A percentile compares a stretch with the other conserved stretches of the same genome.
These are phyloP conservation scores for Argyresthia goedartella DNA, from an alignment of 2,888 invertebrate species.

Conservation along the genomic window DNA sequence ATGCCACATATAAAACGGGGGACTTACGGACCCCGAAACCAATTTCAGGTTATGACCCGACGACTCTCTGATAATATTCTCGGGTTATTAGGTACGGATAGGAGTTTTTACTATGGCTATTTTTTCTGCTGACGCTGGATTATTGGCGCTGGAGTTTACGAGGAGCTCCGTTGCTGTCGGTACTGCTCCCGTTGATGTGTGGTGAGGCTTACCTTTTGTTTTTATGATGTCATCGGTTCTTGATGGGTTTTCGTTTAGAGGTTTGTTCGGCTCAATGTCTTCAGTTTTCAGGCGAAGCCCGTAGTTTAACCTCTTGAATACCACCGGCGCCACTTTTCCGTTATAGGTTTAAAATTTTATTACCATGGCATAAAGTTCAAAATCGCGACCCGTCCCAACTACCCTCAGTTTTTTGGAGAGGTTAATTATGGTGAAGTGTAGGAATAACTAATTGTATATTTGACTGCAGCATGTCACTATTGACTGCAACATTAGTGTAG, in stretches of 20 bases:
- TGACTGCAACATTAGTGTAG: too few species aligned
- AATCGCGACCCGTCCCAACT: too few species aligned
- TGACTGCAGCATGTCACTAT: too few species aligned
- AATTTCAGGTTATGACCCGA: constrained; percentile 73
- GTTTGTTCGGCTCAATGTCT: too few species aligned
- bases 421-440: too few species aligned
- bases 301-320: too few species aligned
- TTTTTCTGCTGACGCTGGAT: constrained; percentile 65
- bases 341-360: too few species aligned
- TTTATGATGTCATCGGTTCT: constrained; percentile 45
- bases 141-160: constrained; percentile 62
- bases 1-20: constrained; percentile 72
- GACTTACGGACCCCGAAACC: constrained; percentile 72
- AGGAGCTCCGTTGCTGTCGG: constrained; percentile 15
- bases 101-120: constrained; percentile 71
- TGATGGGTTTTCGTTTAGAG: constrained; percentile 1
- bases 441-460: too few species aligned
- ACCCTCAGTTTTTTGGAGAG: too few species aligned
- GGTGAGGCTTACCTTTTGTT: constrained; percentile 35
- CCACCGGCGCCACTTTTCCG: too few species aligned
- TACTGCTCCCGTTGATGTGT: constrained; percentile 14
- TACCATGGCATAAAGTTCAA: too few species aligned
- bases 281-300: too few species aligned
- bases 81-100: constrained; percentile 71
- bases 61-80: constrained; percentile 71